A percentile compares a stretch with the other conserved stretches of the same genome.
phyloP scores from a whole-genome alignment of 2,888 invertebrate species.

The Chalcosyrphus nemorum region DNA sequence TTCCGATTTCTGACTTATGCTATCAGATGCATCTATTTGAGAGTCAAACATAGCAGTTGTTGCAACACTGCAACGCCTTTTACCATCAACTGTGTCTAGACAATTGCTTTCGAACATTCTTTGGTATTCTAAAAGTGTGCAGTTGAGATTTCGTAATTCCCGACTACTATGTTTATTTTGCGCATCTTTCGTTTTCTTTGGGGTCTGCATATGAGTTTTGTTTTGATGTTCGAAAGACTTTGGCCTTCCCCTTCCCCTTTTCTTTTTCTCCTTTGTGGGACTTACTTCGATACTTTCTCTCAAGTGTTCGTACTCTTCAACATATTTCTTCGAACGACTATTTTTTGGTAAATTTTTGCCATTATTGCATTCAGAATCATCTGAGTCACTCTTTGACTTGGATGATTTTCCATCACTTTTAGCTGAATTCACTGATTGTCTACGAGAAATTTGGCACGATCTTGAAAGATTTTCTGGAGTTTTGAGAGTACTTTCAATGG shows the following conservation, averaged over 20 bases:
- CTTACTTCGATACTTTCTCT: no score
- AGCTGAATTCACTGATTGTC: slow-evolving; percentile 2
- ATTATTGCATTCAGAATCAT: background rate
- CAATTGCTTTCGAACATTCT: slow-evolving; percentile 48
- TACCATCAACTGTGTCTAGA: slow-evolving; percentile 26
- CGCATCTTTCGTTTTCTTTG: background rate
- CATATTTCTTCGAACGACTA: background rate
- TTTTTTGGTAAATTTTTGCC: background rate
- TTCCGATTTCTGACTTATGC: background rate
- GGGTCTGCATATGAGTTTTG: background rate
- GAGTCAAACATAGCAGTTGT: background rate
- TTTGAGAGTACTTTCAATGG: background rate
- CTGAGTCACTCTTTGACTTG: background rate
- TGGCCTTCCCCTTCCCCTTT: background rate
- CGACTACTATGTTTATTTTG: slow-evolving; percentile 12
- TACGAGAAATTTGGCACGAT: background rate
- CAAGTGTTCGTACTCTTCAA: no score
- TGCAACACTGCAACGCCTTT: slow-evolving; percentile 16
- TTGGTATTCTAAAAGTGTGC: slow-evolving; percentile 41
- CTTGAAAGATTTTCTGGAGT: background rate
- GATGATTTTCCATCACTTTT: background rate
- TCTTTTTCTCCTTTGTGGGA: background rate
- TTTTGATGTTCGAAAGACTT: background rate
- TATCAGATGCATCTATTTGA: background rate
- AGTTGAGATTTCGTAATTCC: slow-evolving; percentile 57